Percentiles rank a stretch among this genome's conserved stretches.
Evolutionary conservation across 2,888 invertebrate genomes (phyloP).

Genomic region (Epinotia ramella): DNA sequence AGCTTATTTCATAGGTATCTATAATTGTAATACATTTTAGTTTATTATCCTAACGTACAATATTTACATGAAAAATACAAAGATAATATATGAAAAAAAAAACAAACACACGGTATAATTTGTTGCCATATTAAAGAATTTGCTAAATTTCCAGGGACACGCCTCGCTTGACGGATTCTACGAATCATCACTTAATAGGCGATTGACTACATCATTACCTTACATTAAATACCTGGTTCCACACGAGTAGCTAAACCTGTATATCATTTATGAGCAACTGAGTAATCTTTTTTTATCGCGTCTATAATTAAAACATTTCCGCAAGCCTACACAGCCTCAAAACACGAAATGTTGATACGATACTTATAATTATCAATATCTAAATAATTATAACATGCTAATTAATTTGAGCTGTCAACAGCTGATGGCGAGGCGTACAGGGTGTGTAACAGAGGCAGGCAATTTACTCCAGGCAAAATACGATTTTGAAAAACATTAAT

Average conservation of each 20-base stretch:
- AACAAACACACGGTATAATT: no score
- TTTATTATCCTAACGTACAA: no score
- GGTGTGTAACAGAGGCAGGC: no score
- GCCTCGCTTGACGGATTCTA: no score
- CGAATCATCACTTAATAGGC: not conserved
- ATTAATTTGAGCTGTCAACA: not conserved
- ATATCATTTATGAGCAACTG: not conserved
- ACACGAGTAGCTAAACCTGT: conserved; percentile 1
- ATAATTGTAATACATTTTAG: no score
- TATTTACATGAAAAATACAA: no score
- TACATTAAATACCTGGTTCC: not conserved
- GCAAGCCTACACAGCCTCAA: conserved; percentile 17
- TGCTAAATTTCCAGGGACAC: no score
- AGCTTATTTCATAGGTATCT: no score
- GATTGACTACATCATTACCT: not conserved
- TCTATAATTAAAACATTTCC: conserved; percentile 17
- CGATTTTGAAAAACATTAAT: no score
- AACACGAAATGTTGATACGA: not conserved
- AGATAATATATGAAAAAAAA: no score
- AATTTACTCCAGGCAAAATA: no score
- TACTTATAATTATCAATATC: not conserved
- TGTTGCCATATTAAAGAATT: no score
- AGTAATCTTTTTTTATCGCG: conserved; percentile 11
- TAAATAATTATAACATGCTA: conserved; percentile 12
- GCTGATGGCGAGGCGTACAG: not conserved